A percentile compares a stretch with the other conserved stretches of the same genome.
These are phyloP conservation scores for Cyrtorhinus lividipennis DNA, from an alignment of 1,140 invertebrate genomes.

Conservation along the genomic window DNA sequence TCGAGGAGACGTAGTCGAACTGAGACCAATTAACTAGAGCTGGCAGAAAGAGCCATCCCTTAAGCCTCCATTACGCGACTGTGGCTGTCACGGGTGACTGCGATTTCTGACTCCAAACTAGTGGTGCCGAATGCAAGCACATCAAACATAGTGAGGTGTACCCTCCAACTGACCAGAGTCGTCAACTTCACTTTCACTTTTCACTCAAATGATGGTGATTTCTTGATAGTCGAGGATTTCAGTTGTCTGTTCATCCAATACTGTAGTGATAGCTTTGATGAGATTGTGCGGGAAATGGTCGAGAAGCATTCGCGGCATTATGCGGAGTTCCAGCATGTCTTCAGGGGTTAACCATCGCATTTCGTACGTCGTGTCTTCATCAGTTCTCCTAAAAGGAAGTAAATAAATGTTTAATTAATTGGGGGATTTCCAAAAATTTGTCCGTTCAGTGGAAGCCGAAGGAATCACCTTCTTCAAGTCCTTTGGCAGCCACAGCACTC, in stretches of 20 bases:
- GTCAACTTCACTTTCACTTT: no score
- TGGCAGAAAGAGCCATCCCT: no score
- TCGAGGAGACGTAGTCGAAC: no score
- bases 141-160: no score
- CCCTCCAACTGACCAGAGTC: no score
- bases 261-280: slow-evolving; percentile 44
- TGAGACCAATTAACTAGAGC: no score
- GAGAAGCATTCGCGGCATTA: slow-evolving; percentile 60
- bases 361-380: slow-evolving; percentile 35
- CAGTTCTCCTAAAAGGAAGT: slow-evolving; percentile 37
- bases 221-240: slow-evolving; percentile 26
- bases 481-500: neutral
- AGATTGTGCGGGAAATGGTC: slow-evolving; percentile 60
- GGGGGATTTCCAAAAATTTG: neutral
- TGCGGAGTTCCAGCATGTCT: slow-evolving; percentile 55
- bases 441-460: no score
- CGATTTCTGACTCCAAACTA: no score
- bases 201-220: slow-evolving; percentile 24
- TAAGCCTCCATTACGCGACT: no score
- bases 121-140: no score
- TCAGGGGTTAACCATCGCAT: slow-evolving; percentile 60
- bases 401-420: slow-evolving; percentile 12
- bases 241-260: slow-evolving; percentile 37
- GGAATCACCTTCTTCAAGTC: neutral
- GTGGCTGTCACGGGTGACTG: no score